A percentile compares a stretch with the other conserved stretches of the same genome.
These are phyloP conservation scores for Zenarchopterus dispar DNA, from an alignment of 2,797 vertebrate genomes.

Conservation along the genomic window DNA sequence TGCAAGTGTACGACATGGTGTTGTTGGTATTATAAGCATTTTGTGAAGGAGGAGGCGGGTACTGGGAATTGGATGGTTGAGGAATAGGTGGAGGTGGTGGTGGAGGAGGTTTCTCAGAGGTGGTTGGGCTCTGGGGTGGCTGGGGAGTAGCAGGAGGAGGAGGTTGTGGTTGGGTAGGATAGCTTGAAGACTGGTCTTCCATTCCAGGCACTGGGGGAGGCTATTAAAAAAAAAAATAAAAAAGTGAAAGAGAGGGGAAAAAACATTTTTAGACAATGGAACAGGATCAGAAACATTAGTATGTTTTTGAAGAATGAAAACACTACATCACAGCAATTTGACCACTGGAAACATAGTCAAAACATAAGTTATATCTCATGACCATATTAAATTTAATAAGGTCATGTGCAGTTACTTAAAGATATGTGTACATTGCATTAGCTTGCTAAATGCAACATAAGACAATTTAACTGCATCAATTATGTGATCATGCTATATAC, in stretches of 20 bases:
- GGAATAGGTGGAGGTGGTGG: slow-evolving; percentile 80
- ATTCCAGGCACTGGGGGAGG: slow-evolving; percentile 82
- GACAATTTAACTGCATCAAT: not conserved
- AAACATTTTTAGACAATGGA: not conserved
- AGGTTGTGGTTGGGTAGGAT: slow-evolving; percentile 77
- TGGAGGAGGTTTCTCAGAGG: slow-evolving; percentile 82
- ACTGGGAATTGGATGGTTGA: slow-evolving; percentile 74
- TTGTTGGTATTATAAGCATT: slow-evolving; percentile 71
- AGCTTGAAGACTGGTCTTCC: slow-evolving; percentile 80
- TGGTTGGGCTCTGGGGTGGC: slow-evolving; percentile 80
- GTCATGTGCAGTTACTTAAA: not conserved
- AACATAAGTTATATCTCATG: too few relatives aligned
- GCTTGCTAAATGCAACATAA: too few relatives aligned
- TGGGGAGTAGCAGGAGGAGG: slow-evolving; percentile 80
- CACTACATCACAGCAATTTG: not conserved
- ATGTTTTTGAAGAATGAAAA: too few relatives aligned
- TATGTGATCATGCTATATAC: not conserved
- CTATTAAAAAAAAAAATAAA: slow-evolving; percentile 58
- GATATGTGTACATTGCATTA: not conserved
- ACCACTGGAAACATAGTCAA: not conserved
- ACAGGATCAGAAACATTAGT: not conserved
- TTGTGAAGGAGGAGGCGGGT: slow-evolving; percentile 75
- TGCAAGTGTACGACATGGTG: slow-evolving; percentile 75
- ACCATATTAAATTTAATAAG: not conserved
- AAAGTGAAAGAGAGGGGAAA: too few relatives aligned